Conservation (phyloP, 2,113 vertebrate species). For the Limnothrissa miodon region DNA sequence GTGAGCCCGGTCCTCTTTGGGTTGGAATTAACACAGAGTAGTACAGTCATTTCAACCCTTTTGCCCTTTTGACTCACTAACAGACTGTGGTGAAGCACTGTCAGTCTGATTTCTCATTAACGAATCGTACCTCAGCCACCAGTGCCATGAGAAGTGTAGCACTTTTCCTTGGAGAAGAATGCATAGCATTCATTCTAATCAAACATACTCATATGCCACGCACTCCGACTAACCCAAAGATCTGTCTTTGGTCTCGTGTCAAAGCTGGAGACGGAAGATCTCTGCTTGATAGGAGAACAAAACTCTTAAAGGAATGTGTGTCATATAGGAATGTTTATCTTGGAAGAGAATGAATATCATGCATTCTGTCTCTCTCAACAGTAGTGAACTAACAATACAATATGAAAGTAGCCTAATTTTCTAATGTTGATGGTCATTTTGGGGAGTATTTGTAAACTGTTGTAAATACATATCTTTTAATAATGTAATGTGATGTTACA, state of each 20-base stretch:
- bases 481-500: neutral
- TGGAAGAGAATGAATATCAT: conserved; percentile 53
- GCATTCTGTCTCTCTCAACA: conserved; percentile 41
- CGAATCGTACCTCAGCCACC: conserved; percentile 38
- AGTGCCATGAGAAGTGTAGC: conserved; percentile 44
- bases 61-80: neutral
- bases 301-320: conserved; percentile 56
- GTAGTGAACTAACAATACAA: neutral
- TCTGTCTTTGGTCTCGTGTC: conserved; percentile 17
- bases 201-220: conserved; percentile 49
- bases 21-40: conserved; percentile 7
- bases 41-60: neutral
- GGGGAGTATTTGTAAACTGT: neutral
- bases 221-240: conserved; percentile 53
- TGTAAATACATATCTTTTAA: neutral
- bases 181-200: conserved; percentile 52
- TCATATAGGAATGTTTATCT: conserved; percentile 42
- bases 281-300: conserved; percentile 51
- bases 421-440: neutral
- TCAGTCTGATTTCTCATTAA: conserved; percentile 35
- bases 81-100: neutral
- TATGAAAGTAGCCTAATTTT: neutral
- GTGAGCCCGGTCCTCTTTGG: conserved; percentile 66
- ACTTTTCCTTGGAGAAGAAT: conserved; percentile 44
- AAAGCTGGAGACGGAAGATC: neutral